Evolutionary conservation across 2,888 invertebrate genomes (phyloP).

Genomic region (Epinotia demarniana): DNA sequence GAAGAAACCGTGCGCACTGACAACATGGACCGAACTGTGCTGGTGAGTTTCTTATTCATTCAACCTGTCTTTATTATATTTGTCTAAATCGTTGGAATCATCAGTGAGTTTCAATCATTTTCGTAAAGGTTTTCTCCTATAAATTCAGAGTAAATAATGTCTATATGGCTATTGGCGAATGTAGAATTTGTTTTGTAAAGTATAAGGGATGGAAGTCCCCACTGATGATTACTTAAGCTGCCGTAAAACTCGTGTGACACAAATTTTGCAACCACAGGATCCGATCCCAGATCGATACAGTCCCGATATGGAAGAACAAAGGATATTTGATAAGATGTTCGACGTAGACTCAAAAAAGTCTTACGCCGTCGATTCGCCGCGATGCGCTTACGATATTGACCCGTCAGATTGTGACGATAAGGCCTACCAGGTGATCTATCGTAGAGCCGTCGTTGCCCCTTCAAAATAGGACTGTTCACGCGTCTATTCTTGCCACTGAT

Average conservation of each 20-base stretch:
- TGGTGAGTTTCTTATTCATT: conserved; percentile 66
- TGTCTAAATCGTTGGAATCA: conserved; percentile 38
- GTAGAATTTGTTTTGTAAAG: background rate
- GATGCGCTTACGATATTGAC: conserved; percentile 81
- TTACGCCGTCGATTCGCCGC: conserved; percentile 77
- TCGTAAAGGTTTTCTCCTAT: background rate
- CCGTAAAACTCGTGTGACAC: conserved; percentile 49
- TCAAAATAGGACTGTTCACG: conserved; percentile 51
- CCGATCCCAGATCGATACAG: conserved; percentile 83
- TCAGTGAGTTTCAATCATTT: conserved; percentile 22
- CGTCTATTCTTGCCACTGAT: conserved; percentile 18
- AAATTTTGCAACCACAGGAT: conserved; percentile 81
- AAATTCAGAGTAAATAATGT: background rate
- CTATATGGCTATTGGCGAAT: background rate
- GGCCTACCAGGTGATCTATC: conserved; percentile 79
- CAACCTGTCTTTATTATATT: conserved; percentile 11
- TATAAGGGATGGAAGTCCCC: background rate
- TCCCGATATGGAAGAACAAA: conserved; percentile 83
- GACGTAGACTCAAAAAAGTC: conserved; percentile 81
- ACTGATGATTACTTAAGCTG: conserved; percentile 49
- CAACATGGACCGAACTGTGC: conserved; percentile 76
- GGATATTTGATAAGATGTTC: conserved; percentile 85
- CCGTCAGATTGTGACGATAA: conserved; percentile 82
- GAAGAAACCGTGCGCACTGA: conserved; percentile 76
- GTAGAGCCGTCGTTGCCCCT: conserved; percentile 76